These are phyloP conservation scores for Tetramorium bicarinatum DNA, from an alignment of 2,888 invertebrate species.

Conservation along the genomic window DNA sequence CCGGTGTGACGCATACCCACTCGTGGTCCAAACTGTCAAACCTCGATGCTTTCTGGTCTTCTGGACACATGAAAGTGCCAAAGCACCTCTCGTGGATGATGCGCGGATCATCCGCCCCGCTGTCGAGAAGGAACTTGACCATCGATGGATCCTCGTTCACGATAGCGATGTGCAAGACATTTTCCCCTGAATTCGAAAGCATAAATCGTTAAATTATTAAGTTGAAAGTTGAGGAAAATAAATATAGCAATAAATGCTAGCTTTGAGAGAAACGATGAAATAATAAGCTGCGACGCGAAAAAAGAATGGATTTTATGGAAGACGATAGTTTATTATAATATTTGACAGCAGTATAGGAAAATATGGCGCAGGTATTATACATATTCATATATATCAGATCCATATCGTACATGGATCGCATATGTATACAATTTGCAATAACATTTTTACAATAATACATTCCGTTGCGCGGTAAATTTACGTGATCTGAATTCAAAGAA, in stretches of 20 bases:
- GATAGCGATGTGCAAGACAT: constrained; percentile 98
- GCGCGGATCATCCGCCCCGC: constrained; percentile 90
- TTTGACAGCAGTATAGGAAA: not conserved
- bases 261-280: too few species aligned
- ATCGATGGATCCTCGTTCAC: constrained; percentile 99
- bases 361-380: not conserved
- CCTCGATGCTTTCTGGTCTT: constrained; percentile 97
- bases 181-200: constrained; percentile 90
- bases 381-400: too few species aligned
- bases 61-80: constrained; percentile 99
- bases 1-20: constrained; percentile 93
- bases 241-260: too few species aligned
- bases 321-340: not conserved
- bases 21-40: constrained; percentile 96
- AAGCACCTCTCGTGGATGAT: constrained; percentile 95
- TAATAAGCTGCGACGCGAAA: not conserved
- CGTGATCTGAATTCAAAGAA: constrained; percentile 13
- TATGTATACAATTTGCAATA: not conserved
- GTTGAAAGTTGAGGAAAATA: not conserved
- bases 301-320: not conserved
- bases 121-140: constrained; percentile 97
- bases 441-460: not conserved
- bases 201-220: not conserved
- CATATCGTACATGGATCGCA: not conserved
- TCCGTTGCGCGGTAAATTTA: not conserved